Base-by-base conservation (phyloP, 1,140 invertebrate species). In the Manduca sexta region DNA sequence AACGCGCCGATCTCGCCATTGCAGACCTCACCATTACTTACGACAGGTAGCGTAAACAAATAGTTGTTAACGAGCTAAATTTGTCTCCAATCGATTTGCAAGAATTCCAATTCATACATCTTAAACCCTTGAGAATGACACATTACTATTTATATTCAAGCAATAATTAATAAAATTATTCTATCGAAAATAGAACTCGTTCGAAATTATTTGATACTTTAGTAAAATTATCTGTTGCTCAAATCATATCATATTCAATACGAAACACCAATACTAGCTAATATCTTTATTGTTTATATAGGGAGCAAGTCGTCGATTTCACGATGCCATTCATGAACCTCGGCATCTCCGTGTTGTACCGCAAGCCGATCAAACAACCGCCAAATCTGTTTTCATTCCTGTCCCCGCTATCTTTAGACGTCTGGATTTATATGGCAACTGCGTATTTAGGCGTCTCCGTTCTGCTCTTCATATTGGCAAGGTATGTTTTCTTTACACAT, bases 321-420 rank as follows among this genome's bases (percentile, higher is more conserved):
- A 97, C 95, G 6, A 96, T 96, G 90, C 96, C 96, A 0, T 98
- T 97, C 74, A 97, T 97, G 96, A 97, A 97, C 84, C 88, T 97
- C 44, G 96, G 94, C 8, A 95, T 98, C 45, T 96, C 95, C 16
- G 97, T 98, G 74, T 84, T 98, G n/a, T 96, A 97, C 82, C 90
- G 94, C 44, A 96, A 96, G 69, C 95, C 95, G 1, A 92, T 94
- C 46, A 96, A 95, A 69, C 95, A 97, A 74, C 92, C 95, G 1
- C 95, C 95, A 0, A 95, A 96, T 86, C 86, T 98, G 46, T 96
- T 98, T 86, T 97, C 95, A 0, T 98, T 98, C 76, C 87, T 98
- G 45, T 96, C 95, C n/a, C 97, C 97, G 0, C 86, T 98, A 1
- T 97, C 95, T 8, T 82, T 97, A 26, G 95, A 96, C 64, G 97